Evolutionary conservation across 2,113 vertebrate species (phyloP).

Genomic region (Chloebia gouldiae): DNA sequence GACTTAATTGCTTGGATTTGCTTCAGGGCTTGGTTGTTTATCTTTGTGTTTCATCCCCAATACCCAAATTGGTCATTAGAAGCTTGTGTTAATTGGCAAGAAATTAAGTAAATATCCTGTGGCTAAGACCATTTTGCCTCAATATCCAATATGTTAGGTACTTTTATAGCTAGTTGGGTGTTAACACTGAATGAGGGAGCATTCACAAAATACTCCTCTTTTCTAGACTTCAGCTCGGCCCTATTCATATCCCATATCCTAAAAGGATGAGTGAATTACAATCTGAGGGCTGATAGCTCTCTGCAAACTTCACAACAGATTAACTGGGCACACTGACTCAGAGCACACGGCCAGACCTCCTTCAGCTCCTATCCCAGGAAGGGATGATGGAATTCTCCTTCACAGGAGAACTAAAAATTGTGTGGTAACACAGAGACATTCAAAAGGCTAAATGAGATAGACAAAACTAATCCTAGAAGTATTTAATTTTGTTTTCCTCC

Average conservation of each 20-base stretch:
- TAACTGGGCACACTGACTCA: not conserved
- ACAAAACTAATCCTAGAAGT: not conserved
- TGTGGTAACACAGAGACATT: not conserved
- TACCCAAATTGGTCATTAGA: not conserved
- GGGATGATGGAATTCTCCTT: fast-evolving
- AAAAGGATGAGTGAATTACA: not conserved
- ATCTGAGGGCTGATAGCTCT: not conserved
- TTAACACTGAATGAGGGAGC: fast-evolving
- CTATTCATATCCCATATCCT: not conserved
- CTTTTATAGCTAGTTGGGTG: not conserved
- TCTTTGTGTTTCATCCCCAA: not conserved
- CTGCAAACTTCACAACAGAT: not conserved
- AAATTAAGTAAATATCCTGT: not conserved
- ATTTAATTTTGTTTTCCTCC: not conserved
- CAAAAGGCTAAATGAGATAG: not conserved
- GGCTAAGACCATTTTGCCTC: not conserved
- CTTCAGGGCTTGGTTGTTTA: not conserved
- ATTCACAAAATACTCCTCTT: not conserved
- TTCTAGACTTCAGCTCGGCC: not conserved
- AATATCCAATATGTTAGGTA: not conserved
- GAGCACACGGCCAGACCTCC: not conserved
- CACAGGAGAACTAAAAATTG: not conserved
- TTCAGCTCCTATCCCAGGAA: not conserved
- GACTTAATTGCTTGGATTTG: not conserved
- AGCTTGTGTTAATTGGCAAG: not conserved